A percentile compares a stretch with the other conserved stretches of the same genome.
phyloP scores from a whole-genome alignment of 2,888 invertebrate species.

The Ceramica pisi region DNA sequence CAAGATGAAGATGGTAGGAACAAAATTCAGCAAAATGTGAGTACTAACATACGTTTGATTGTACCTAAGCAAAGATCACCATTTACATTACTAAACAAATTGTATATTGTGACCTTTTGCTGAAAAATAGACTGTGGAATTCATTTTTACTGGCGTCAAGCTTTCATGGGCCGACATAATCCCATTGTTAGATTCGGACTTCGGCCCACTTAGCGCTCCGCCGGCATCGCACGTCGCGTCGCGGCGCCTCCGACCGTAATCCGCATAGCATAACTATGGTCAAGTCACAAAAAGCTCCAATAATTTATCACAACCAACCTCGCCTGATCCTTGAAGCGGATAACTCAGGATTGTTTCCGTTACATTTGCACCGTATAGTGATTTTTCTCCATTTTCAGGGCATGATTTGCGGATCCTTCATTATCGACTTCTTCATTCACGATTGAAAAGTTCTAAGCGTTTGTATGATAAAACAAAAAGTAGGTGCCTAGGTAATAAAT shows the following conservation, averaged over 20 bases:
- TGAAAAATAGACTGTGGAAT: slow-evolving; percentile 23
- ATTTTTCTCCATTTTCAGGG: slow-evolving; percentile 31
- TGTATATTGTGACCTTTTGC: neutral
- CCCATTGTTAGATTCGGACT: slow-evolving; percentile 54
- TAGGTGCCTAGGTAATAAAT: neutral
- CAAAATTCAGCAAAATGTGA: slow-evolving; percentile 1
- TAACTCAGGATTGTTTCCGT: slow-evolving; percentile 46
- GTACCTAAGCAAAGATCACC: neutral
- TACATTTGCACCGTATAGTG: slow-evolving; percentile 29
- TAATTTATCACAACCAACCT: slow-evolving; percentile 59
- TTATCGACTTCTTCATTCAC: too few relatives aligned
- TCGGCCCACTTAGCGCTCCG: slow-evolving; percentile 40
- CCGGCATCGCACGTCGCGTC: slow-evolving; percentile 31
- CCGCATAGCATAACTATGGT: slow-evolving; percentile 51
- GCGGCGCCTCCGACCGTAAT: slow-evolving; percentile 40
- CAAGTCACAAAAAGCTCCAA: slow-evolving; percentile 55
- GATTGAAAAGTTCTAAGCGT: neutral
- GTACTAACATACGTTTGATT: neutral
- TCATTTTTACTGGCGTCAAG: slow-evolving; percentile 33
- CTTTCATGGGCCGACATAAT: slow-evolving; percentile 46
- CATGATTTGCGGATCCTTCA: slow-evolving; percentile 33
- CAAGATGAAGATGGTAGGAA: slow-evolving; percentile 5
- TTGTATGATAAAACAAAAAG: neutral
- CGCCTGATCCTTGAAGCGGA: slow-evolving; percentile 24
- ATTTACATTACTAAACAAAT: slow-evolving; percentile 3